Base-by-base conservation (phyloP, 2,113 vertebrate genomes). In the Thunnus thynnus region DNA sequence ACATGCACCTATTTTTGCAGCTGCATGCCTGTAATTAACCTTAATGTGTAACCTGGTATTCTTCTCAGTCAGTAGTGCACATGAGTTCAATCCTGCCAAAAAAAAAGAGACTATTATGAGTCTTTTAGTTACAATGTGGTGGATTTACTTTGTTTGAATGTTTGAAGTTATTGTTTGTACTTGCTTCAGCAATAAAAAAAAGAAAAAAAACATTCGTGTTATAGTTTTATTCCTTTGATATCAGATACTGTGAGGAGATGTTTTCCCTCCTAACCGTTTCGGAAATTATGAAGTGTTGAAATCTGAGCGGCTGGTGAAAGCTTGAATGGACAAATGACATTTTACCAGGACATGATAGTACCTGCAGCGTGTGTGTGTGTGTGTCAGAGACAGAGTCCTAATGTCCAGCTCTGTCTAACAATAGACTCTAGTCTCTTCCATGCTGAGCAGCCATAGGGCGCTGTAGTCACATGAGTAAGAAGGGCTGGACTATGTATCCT, bases 111-210 rank as follows among this genome's bases (percentile, higher is more conserved):
- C 36, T 69, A 52, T 58, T 58, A 41, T 68, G 25, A 79, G 41
- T 82, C 68, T 71, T 27, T 48, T 76, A 27, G 67, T 65, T 58
- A 65, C 63, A 41, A 51, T 80, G 54, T 58, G n/a, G 30, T 77
- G n/a, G 13, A 20, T 9, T 14, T 71, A 88, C 92, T 95, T 94
- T 93, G 94, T 95, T 93, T 94, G 95, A 94, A 88, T 80, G 17
- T 4, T 82, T 91, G 74, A 94, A 88, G 81, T 88, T 87, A 93
- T 89, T 95, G 90, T 94, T 95, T 91, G 94, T 91, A 94, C 90
- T 92, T 93, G 94, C 95, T 95, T 94, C 91, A 95, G 96, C 96
- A 98, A 97, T 96, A 96, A 97, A 97, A 74, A 78, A n/a, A 61
- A n/a, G 46, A 27, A 3, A 48, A 57, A 16, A 16, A 16, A 57